A percentile compares a stretch with the other conserved stretches of the same genome.
Evolutionary conservation across 2,113 vertebrate species (phyloP).

Genomic region (Agelaius phoeniceus): DNA sequence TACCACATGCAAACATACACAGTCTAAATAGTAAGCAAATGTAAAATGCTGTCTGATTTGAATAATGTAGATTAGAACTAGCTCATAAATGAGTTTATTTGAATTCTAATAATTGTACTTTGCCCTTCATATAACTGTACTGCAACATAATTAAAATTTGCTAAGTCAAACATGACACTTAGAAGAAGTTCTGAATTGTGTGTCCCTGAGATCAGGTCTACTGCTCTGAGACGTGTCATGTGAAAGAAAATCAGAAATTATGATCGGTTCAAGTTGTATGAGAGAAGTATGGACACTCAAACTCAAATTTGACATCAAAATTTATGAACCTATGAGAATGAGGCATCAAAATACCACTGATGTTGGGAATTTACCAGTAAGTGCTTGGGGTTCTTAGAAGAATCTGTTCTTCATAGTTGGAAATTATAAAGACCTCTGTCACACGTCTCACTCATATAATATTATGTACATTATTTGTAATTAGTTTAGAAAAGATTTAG

Average conservation of each 20-base stretch:
- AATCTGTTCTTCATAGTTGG: not conserved
- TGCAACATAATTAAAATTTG: not conserved
- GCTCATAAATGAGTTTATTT: not conserved
- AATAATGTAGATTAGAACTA: not conserved
- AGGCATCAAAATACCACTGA: not conserved
- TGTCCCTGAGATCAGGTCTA: not conserved
- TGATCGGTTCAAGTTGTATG: not conserved
- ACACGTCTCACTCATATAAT: not conserved
- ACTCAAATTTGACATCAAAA: not conserved
- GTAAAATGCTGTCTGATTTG: not conserved
- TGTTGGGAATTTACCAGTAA: not conserved
- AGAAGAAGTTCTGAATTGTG: not conserved
- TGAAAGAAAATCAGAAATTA: not conserved
- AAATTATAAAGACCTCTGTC: not conserved
- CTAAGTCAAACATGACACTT: not conserved
- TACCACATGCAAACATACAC: not conserved
- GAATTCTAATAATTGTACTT: not conserved
- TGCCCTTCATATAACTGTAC: not conserved
- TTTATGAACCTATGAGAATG: not conserved
- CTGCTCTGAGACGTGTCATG: not conserved
- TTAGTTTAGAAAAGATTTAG: not conserved
- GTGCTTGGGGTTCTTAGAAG: not conserved
- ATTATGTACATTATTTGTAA: not conserved
- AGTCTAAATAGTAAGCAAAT: not conserved
- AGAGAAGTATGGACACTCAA: not conserved